A percentile compares a stretch with the other conserved stretches of the same genome.
Conservation (phyloP, 2,888 invertebrate genomes). For the Lamellibrachia columna region DNA sequence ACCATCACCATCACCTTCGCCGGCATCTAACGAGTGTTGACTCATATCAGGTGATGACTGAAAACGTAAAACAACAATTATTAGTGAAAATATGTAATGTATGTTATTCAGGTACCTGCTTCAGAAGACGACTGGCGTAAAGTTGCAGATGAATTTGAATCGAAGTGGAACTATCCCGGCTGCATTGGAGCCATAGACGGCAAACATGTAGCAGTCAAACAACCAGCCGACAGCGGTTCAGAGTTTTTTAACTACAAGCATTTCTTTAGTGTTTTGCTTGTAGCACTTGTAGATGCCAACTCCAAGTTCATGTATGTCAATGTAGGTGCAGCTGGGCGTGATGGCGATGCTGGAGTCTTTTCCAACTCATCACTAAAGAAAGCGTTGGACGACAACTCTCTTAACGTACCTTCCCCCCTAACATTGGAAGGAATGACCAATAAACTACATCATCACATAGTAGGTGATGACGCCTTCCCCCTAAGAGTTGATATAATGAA, state of each 20-base stretch:
- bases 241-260: conserved; percentile 30
- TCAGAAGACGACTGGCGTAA: conserved; percentile 1
- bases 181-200: conserved; percentile 33
- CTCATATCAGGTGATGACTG: not conserved
- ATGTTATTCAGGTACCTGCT: not conserved
- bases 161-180: conserved; percentile 30
- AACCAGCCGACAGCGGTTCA: conserved; percentile 21
- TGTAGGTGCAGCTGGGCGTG: conserved; percentile 38
- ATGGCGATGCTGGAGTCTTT: conserved; percentile 39
- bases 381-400: conserved; percentile 22
- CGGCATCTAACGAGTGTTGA: not conserved
- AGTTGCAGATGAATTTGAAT: conserved; percentile 26
- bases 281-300: conserved; percentile 33
- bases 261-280: conserved; percentile 26
- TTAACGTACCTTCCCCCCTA: conserved; percentile 32
- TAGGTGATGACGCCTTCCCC: conserved; percentile 44
- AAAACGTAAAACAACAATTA: not conserved
- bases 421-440: not conserved
- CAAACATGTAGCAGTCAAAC: conserved; percentile 25
- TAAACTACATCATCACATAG: not conserved
- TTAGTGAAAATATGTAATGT: not conserved
- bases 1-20: not conserved
- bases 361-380: conserved; percentile 25
- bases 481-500: conserved; percentile 37
- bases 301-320: conserved; percentile 28